Percentiles rank a stretch among this genome's conserved stretches.
Evolutionary conservation across 2,113 vertebrate species (phyloP).

Genomic region (Murina feae): DNA sequence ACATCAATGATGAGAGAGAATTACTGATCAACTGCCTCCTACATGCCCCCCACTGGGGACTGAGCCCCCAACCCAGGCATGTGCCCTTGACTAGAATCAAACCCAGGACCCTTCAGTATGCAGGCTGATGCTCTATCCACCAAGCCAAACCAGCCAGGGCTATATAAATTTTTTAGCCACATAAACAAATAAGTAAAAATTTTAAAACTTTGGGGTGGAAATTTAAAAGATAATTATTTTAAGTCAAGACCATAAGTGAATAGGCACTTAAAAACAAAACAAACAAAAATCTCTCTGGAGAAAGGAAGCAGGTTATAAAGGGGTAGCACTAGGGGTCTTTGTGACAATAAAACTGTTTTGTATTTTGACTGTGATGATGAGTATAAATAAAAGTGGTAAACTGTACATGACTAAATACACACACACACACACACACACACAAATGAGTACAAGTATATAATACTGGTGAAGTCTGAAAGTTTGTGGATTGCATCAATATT

Average conservation of each 20-base stretch:
- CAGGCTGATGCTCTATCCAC: too few relatives aligned
- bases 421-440: too few relatives aligned
- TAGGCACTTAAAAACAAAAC: not conserved
- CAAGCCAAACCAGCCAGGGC: too few relatives aligned
- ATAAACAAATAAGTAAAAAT: not conserved
- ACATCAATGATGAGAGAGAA: too few relatives aligned
- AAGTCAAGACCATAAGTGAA: conserved; percentile 3
- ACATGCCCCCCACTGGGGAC: too few relatives aligned
- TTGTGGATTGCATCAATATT: not conserved
- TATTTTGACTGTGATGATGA: not conserved
- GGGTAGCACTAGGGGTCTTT: not conserved
- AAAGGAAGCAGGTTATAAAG: not conserved
- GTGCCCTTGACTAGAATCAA: too few relatives aligned
- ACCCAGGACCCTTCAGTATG: too few relatives aligned
- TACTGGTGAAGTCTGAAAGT: not conserved
- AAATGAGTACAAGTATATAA: not conserved
- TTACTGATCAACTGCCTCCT: too few relatives aligned
- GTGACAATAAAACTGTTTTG: not conserved
- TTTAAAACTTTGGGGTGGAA: not conserved
- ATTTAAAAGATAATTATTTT: not conserved
- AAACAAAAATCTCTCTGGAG: not conserved
- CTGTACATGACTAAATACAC: not conserved
- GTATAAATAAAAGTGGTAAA: not conserved
- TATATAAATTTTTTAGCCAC: too few relatives aligned
- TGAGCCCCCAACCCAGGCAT: too few relatives aligned